Conservation (phyloP, 2,888 invertebrate species). For the Sycophila texana region DNA sequence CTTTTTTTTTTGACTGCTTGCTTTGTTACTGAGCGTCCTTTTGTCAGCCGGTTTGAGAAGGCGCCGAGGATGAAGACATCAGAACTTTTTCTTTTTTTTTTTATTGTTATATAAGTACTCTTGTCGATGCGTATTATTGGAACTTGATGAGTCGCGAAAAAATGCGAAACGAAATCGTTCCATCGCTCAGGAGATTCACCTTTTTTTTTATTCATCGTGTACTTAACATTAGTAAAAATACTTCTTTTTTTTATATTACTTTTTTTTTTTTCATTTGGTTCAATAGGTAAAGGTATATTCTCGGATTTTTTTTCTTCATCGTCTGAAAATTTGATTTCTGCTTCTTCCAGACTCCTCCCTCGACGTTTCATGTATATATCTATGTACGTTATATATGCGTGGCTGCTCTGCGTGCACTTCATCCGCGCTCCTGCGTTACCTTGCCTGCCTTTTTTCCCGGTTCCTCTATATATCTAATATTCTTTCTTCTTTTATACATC, state of each 20-base stretch:
- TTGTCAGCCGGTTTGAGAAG: constrained; percentile 14
- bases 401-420: constrained; percentile 28
- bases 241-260: constrained; percentile 44
- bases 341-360: constrained; percentile 20
- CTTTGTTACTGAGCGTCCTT: not conserved
- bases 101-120: constrained; percentile 28
- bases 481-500: constrained; percentile 11
- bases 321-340: constrained; percentile 47
- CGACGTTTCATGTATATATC: constrained; percentile 24
- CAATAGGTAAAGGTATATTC: constrained; percentile 33
- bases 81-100: constrained; percentile 37
- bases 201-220: constrained; percentile 28
- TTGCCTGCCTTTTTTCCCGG: not conserved
- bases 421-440: constrained; percentile 24
- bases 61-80: constrained; percentile 45
- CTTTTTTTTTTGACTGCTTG: constrained; percentile 3
- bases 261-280: constrained; percentile 19
- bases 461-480: constrained; percentile 4
- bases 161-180: constrained; percentile 45
- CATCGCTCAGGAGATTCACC: constrained; percentile 38
- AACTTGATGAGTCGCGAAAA: constrained; percentile 50
- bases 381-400: constrained; percentile 30
- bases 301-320: constrained; percentile 22
- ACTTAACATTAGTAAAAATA: constrained; percentile 57
- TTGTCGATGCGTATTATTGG: constrained; percentile 48